Base-by-base conservation (phyloP, 2,113 vertebrate species). In the Lagopus leucura region DNA sequence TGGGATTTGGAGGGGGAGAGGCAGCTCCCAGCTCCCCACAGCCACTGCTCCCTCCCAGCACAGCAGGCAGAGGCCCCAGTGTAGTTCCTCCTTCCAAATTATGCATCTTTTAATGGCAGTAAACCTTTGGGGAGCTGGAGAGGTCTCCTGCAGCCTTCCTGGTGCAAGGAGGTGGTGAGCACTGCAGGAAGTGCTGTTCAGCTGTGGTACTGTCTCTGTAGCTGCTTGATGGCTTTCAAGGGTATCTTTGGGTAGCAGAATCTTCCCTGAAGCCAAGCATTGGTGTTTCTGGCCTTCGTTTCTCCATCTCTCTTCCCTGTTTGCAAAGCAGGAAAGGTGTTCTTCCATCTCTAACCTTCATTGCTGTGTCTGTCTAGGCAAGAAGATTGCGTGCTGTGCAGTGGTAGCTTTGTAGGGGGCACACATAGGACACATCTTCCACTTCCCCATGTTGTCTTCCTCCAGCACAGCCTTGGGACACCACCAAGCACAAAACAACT, bases 1-100 rank as follows among this genome's bases (percentile, higher is more conserved):
- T 81, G 94, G n/a, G 82, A 34, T 78, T 79, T 45, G 60, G 69
- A 70, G 82, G 60, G 87, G 72, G 75, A 38, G 76, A 67, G 67
- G 67, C 87, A 91, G 69, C 82, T 7, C 84, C 8, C 55, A 71
- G 64, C 34, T 87, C 18, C 65, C 79, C 82, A 64, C 0, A 4
- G 47, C 47, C 18, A 0, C 1, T 15, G 61, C 43, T 89, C 77
- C 76, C 69, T 67, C 66, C 43, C 42, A 70, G 86, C 71, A 7
- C 55, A 67, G 66, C 48, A 52, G 65, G 74, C 66, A 42, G 52
- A 43, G 50, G 66, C 52, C 38, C 43, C 0, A 2, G 12, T 3
- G 2, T 2, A 6, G 30, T 9, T 91, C 50, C 89, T 34, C 1
- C 32, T 79, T 86, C 40, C 16, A 5, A 10, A 21, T 0, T 2